phyloP scores from a whole-genome alignment of 2,113 vertebrate genomes.

The Poicephalus meyeri region DNA sequence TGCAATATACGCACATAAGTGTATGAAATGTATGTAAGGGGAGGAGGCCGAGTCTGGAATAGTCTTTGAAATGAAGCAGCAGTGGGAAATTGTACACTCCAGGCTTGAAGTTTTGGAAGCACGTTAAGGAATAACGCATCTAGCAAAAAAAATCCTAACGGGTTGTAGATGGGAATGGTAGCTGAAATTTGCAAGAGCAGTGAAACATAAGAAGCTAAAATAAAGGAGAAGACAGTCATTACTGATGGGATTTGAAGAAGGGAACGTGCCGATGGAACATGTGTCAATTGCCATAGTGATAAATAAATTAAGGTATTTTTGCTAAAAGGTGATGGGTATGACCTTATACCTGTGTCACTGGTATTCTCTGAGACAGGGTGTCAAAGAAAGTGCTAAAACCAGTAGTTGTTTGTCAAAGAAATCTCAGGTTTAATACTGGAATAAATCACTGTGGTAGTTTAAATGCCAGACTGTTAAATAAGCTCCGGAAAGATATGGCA shows the following conservation, averaged over 20 bases:
- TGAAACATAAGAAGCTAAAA: background rate
- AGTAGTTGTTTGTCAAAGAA: conserved; percentile 1
- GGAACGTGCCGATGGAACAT: background rate
- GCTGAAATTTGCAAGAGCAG: background rate
- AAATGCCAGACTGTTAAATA: background rate
- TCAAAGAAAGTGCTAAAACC: background rate
- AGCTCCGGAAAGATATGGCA: background rate
- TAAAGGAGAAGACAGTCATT: background rate
- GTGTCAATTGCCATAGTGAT: background rate
- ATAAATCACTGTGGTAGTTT: conserved; percentile 6
- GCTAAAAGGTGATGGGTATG: background rate
- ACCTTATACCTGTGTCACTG: background rate
- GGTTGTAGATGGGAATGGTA: background rate
- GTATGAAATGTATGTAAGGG: background rate
- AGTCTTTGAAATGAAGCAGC: background rate
- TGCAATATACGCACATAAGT: background rate
- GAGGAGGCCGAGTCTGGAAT: background rate
- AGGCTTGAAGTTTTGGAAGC: background rate
- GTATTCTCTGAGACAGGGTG: background rate
- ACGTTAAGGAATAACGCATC: background rate
- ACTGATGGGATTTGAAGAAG: background rate
- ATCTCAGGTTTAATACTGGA: background rate
- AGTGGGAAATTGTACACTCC: background rate
- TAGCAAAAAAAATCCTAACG: background rate
- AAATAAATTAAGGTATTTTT: background rate